Conservation (phyloP, 2,797 vertebrate species). For the Alexandromys oeconomus region DNA sequence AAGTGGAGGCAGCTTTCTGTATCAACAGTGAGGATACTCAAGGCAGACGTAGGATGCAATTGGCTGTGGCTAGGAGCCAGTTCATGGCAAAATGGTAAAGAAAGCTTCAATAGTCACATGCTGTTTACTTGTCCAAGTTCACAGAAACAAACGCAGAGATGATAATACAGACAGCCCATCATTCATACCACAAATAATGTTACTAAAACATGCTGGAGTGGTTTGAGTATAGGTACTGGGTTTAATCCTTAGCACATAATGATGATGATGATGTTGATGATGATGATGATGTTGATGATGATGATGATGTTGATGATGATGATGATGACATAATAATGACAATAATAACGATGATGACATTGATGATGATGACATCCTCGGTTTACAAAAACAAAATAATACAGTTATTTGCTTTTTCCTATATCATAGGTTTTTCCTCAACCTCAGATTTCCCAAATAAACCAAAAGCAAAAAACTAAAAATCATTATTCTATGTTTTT, state of each 20-base stretch:
- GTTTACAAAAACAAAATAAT: neutral
- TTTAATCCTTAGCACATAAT: neutral
- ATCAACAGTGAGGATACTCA: neutral
- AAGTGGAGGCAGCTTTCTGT: neutral
- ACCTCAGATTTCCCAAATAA: conserved; percentile 22
- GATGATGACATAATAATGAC: neutral
- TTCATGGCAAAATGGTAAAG: neutral
- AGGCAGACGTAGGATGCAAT: neutral
- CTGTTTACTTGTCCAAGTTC: neutral
- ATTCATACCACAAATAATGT: neutral
- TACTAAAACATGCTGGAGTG: neutral
- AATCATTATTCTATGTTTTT: neutral
- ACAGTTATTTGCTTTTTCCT: neutral
- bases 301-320: neutral
- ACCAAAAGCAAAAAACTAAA: neutral
- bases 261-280: neutral
- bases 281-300: neutral
- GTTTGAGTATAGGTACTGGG: neutral
- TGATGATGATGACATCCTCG: neutral
- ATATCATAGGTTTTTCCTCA: neutral
- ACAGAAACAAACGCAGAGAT: neutral
- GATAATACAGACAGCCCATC: neutral
- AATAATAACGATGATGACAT: neutral
- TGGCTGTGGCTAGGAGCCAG: conserved; percentile 12
- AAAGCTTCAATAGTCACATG: neutral